Evolutionary conservation across 2,797 vertebrate species (phyloP), one percentile per base, ranked within the genome.

Genomic region (Spinus olivaceus): DNA sequence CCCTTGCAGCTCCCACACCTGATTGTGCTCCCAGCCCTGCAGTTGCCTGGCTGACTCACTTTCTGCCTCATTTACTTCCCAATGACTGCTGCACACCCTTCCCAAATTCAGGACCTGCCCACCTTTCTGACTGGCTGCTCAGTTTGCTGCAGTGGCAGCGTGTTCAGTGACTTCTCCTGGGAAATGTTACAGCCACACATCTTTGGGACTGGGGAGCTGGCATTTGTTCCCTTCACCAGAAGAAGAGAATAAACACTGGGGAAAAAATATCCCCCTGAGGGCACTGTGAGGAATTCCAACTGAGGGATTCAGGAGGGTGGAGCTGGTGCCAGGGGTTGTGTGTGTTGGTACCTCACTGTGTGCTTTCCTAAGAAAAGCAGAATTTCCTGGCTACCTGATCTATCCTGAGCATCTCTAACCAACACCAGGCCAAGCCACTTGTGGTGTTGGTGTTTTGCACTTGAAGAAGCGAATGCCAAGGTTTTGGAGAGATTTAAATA

Each of bases 11-110:
- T 94, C 70, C 76, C 86, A 53, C 70, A 72, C 76, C 85, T 78
- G 71, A 80, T 3, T 78, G 82, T 67, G 56, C 83, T 95, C 67
- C 65, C 4, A 1, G 88, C 92, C 84, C 91, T 0, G 54, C 82
- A 81, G 67, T 42, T 73, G 61, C 88, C 77, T 88, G 71, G 35
- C 78, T 70, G 24, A 67, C 39, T 96, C 78, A 24, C 83, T 87
- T 95, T 95, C 93, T 96, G 92, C 94, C 86, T 95, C 92, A 88
- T 95, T 96, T 80, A 28, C 89, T 92, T 80, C 64, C 92, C 90
- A 78, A 61, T 87, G 80, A 11, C 80, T 7, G 25, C 85, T 66
- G 51, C 65, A 50, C 42, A 3, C 33, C 2, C 3, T 54, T 73
- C 66, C 71, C 47, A 90, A 92, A 85, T 77, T 72, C 64, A 32